These are phyloP conservation scores for Smittia aterrima DNA, from an alignment of 2,888 invertebrate genomes.

Conservation along the genomic window DNA sequence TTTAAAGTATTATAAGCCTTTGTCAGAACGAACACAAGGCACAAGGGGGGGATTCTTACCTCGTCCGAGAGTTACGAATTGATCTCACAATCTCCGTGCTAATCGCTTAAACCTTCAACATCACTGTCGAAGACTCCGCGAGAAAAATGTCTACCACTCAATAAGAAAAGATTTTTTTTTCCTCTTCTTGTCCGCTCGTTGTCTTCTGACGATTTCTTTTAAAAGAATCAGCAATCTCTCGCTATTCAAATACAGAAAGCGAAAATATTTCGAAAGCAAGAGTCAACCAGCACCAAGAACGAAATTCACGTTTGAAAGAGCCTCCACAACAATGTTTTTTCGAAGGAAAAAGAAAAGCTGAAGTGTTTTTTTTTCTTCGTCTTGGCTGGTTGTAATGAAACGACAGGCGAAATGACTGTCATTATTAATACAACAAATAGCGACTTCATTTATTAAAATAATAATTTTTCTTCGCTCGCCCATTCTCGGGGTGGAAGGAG, in stretches of 20 bases:
- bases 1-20: constrained; percentile 19
- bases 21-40: constrained; percentile 8
- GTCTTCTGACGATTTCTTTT: constrained; percentile 19
- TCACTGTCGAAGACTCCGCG: background rate
- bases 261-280: constrained; percentile 8
- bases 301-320: background rate
- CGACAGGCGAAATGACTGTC: constrained; percentile 40
- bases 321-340: constrained; percentile 1
- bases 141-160: constrained; percentile 27
- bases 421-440: constrained; percentile 30
- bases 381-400: constrained; percentile 24
- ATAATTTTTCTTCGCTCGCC: background rate
- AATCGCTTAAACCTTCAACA: background rate
- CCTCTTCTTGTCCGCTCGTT: background rate
- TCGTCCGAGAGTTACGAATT: background rate
- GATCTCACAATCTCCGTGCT: background rate
- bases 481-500: background rate
- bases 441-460: constrained; percentile 16
- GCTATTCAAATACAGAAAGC: constrained; percentile 27
- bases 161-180: constrained; percentile 15
- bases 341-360: constrained; percentile 23
- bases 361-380: constrained; percentile 17
- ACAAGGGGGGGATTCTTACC: background rate
- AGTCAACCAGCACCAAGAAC: constrained; percentile 24
- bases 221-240: constrained; percentile 19